Percentiles rank a stretch among this genome's conserved stretches.
These are phyloP conservation scores for Musca vetustissima DNA, from an alignment of 1,140 invertebrate genomes.

Conservation along the genomic window DNA sequence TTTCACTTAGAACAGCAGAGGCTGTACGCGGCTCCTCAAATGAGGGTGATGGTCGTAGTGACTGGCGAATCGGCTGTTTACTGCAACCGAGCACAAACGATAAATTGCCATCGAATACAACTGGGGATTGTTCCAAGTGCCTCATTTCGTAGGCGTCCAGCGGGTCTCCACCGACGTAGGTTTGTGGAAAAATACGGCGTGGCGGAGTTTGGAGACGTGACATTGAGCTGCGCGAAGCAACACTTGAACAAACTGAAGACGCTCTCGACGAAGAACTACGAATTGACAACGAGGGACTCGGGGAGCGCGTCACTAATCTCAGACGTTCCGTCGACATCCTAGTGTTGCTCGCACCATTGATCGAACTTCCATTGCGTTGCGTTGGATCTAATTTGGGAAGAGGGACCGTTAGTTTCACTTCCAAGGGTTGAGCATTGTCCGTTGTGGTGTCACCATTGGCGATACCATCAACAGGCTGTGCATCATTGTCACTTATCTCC, in stretches of 20 bases:
- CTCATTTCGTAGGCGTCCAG: conserved; percentile 61
- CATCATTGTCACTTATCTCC: background rate
- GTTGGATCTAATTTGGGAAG: conserved; percentile 38
- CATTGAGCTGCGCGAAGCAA: conserved; percentile 24
- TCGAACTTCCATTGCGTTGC: too few species aligned
- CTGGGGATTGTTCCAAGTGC: conserved; percentile 69
- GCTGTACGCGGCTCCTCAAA: conserved; percentile 72
- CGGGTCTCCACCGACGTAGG: conserved; percentile 56
- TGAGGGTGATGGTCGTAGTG: conserved; percentile 69
- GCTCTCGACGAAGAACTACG: conserved; percentile 41
- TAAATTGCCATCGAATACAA: conserved; percentile 78
- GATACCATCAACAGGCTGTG: conserved; percentile 23
- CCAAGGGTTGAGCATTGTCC: conserved; percentile 41
- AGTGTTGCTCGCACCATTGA: too few species aligned
- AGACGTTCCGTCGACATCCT: conserved; percentile 32
- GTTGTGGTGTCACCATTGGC: conserved; percentile 24
- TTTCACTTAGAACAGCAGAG: conserved; percentile 71
- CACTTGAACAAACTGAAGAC: conserved; percentile 26
- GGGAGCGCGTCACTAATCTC: conserved; percentile 38
- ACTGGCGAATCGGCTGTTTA: conserved; percentile 67
- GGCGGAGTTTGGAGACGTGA: conserved; percentile 54
- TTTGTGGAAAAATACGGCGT: conserved; percentile 67
- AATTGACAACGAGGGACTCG: conserved; percentile 46
- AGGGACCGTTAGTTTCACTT: conserved; percentile 49
- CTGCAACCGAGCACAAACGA: conserved; percentile 74